Evolutionary conservation across 2,113 vertebrate species (phyloP), one percentile per base, ranked within the genome.

Genomic region (Laterallus jamaicensis): DNA sequence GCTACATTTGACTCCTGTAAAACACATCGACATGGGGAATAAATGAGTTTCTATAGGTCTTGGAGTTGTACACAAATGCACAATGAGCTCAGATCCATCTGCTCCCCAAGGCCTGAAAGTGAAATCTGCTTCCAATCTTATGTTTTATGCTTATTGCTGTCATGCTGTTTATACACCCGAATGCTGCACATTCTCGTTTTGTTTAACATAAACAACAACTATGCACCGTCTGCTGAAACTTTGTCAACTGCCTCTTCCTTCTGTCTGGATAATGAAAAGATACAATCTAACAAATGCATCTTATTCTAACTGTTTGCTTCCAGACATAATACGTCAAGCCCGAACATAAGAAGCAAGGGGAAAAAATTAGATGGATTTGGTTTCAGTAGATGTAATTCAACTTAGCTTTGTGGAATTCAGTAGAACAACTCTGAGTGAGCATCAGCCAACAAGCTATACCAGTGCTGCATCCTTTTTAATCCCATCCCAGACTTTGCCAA

Each of bases 191-290:
- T 92, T 96, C 96, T 96, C 95, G 49, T 97, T 97, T 95, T 97
- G 96, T 97, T 97, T 97, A 96, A 96, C 92, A 96, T 97, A 97
- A 96, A 97, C 96, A 97, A 95, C 95, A 97, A 96, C 96, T 93
- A 92, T 95, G 96, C 89, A 96, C 96, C 95, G 88, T 96, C 96
- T 97, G 96, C 95, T 95, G 95, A 96, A 96, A 96, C 92, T 94
- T 97, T 95, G 92, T 97, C 93, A 95, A 97, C 91, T 95, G 95
- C 93, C 88, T 97, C 87, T 96, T 89, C 96, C 96, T 96, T 97
- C 96, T 97, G 96, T 93, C 96, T 95, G 86, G 86, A 96, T 95
- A 96, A 94, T 96, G 96, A 95, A 96, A 96, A 97, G 91, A 80
- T 83, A 95, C 92, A 94, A 93, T 93, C 95, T 75, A 94, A 92